These are phyloP conservation scores for Aurelia aurita complex sp. Pacific DNA, from an alignment of 30 jellyfish, hydroid and myxozoan genomes.

Conservation along the genomic window DNA sequence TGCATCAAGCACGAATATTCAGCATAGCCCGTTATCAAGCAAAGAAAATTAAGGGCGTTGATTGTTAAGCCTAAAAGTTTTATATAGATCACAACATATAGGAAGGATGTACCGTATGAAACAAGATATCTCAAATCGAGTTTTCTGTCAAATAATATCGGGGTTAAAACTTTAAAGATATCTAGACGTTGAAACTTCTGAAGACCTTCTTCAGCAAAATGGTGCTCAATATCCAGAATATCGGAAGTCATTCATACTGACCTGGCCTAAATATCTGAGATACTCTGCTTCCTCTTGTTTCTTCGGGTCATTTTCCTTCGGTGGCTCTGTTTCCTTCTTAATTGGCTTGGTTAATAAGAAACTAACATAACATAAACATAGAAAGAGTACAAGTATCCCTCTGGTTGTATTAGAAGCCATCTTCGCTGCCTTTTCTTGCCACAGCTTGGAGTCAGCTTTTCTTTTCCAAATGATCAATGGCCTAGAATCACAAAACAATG, in stretches of 20 bases:
- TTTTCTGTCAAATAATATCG: too few relatives aligned
- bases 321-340: slow-evolving; percentile 27
- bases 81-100: too few relatives aligned
- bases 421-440: background rate
- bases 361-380: slow-evolving; percentile 2
- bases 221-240: too few relatives aligned
- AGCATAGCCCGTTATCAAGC: too few relatives aligned
- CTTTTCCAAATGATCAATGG: background rate
- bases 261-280: slow-evolving; percentile 87
- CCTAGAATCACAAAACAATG: background rate
- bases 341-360: slow-evolving; percentile 55
- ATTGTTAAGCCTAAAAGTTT: too few relatives aligned
- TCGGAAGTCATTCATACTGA: background rate
- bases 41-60: too few relatives aligned
- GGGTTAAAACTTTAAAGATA: too few relatives aligned
- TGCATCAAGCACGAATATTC: too few relatives aligned
- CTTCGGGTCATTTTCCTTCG: slow-evolving; percentile 50
- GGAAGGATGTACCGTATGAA: too few relatives aligned
- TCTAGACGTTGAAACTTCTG: too few relatives aligned
- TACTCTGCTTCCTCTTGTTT: slow-evolving; percentile 78
- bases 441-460: slow-evolving; percentile 4
- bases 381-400: background rate
- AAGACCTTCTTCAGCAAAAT: too few relatives aligned
- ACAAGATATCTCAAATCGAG: too few relatives aligned
- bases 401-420: slow-evolving; percentile 7